phyloP scores from a whole-genome alignment of 2,113 vertebrate species.

The Eulemur rufifrons region DNA sequence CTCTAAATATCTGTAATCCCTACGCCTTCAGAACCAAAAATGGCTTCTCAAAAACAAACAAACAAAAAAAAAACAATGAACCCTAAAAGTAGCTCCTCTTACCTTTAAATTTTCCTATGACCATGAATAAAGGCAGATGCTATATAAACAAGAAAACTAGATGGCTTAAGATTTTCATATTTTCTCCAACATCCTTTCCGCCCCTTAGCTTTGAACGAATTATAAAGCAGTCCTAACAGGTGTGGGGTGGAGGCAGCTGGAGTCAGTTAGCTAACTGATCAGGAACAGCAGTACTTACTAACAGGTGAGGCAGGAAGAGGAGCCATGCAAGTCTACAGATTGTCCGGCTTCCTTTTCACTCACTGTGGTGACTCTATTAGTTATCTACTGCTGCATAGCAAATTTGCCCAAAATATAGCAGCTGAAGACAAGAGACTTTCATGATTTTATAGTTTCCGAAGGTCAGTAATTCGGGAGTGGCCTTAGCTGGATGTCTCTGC shows the following conservation, averaged over 20 bases:
- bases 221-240: not conserved
- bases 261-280: not conserved
- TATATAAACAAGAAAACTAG: not conserved
- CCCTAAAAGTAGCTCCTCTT: not conserved
- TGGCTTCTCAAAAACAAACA: not conserved
- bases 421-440: not conserved
- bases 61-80: not conserved
- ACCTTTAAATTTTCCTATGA: not conserved
- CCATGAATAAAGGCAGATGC: not conserved
- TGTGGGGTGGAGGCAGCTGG: accelerated
- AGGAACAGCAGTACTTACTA: not conserved
- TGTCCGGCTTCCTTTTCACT: not conserved
- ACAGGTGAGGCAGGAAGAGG: not conserved
- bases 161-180: conserved; percentile 4
- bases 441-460: not conserved
- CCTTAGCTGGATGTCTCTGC: not conserved
- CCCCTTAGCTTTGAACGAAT: not conserved
- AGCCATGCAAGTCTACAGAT: not conserved
- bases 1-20: not conserved
- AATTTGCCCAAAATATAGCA: not conserved
- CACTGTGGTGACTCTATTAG: not conserved
- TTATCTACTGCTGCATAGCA: not conserved
- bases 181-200: not conserved
- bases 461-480: not conserved
- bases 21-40: not conserved